Conservation (phyloP, 2,113 vertebrate species). For the Bothrops jararaca region DNA sequence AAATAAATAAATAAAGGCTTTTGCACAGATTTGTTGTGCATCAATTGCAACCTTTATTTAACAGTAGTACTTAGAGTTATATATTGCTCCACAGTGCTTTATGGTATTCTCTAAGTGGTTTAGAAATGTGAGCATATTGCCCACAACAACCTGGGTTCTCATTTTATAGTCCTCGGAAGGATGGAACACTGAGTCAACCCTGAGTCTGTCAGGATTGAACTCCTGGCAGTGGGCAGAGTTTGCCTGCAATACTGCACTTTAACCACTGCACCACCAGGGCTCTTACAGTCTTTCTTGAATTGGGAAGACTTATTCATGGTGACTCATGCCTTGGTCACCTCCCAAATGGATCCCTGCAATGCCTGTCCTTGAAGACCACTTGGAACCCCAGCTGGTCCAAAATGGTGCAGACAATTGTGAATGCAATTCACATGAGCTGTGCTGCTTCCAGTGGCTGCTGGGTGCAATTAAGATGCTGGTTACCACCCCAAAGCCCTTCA, state of each 20-base stretch:
- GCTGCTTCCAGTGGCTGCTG: neutral
- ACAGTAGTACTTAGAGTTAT: neutral
- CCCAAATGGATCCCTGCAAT: neutral
- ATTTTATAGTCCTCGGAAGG: neutral
- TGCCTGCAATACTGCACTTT: neutral
- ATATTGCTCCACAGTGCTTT: neutral
- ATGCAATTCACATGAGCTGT: neutral
- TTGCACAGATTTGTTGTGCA: neutral
- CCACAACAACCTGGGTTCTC: neutral
- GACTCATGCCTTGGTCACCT: neutral
- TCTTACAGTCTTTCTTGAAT: neutral
- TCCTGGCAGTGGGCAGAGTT: neutral
- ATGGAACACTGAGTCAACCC: neutral
- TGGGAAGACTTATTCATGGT: neutral
- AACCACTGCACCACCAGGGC: too few relatives aligned
- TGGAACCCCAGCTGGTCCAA: neutral
- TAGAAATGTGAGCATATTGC: neutral
- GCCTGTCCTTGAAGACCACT: neutral
- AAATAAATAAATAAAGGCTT: too few relatives aligned
- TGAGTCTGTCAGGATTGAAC: neutral
- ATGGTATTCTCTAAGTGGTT: neutral
- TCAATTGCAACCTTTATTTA: neutral
- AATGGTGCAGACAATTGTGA: neutral
- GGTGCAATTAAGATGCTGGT: neutral
- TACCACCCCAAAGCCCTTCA: neutral